Evolutionary conservation across 2,797 vertebrate species (phyloP).

Genomic region (Darevskia nairensis): DNA sequence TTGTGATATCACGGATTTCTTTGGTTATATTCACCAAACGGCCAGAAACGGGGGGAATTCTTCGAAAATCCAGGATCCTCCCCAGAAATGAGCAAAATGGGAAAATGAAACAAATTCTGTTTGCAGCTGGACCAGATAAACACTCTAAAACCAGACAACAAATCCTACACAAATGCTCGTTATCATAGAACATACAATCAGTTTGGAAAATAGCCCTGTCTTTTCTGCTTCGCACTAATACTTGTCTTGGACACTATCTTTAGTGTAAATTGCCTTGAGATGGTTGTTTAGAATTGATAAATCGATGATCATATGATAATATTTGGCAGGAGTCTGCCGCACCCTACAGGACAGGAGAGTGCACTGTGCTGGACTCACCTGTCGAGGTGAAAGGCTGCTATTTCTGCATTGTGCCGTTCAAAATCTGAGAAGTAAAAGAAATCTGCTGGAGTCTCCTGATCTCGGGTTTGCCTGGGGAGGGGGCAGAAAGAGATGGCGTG

Average conservation of each 20-base stretch:
- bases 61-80: constrained; percentile 86
- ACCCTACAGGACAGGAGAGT: not conserved
- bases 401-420: constrained; percentile 89
- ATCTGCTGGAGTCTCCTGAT: constrained; percentile 85
- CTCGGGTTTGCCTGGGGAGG: constrained; percentile 80
- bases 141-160: not conserved
- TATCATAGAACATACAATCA: not conserved
- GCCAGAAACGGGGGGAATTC: constrained; percentile 84
- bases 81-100: constrained; percentile 3
- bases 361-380: constrained; percentile 72
- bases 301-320: too few relatives aligned
- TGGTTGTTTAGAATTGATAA: too few relatives aligned
- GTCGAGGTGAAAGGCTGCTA: constrained; percentile 87
- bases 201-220: not conserved
- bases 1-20: constrained; percentile 86
- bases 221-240: not conserved
- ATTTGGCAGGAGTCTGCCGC: not conserved
- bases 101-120: constrained; percentile 27
- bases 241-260: not conserved
- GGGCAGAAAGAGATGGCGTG: accelerated
- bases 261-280: too few relatives aligned
- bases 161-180: not conserved
- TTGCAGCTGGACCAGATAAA: not conserved
- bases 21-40: constrained; percentile 83
- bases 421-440: constrained; percentile 92